Evolutionary conservation across 2,113 vertebrate genomes (phyloP).

Genomic region (Cinclus cinclus): DNA sequence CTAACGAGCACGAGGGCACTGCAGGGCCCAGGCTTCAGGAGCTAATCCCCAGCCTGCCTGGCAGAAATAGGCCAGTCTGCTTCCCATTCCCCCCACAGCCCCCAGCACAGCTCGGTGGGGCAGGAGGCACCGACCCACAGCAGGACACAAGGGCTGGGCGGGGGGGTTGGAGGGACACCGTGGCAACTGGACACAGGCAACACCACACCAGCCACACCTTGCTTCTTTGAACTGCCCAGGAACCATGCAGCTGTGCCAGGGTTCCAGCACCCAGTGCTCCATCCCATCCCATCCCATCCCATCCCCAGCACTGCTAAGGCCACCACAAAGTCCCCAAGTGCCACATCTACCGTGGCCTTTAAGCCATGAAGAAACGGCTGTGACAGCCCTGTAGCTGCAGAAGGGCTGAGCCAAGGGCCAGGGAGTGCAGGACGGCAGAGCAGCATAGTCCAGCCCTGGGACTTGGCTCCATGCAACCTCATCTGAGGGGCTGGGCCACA

Average conservation of each 20-base stretch:
- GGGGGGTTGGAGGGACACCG: too few species aligned
- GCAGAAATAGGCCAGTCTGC: conserved; percentile 27
- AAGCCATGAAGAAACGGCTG: neutral
- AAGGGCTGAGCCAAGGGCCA: neutral
- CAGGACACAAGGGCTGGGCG: accelerated
- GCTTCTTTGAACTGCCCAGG: accelerated
- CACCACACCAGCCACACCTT: accelerated
- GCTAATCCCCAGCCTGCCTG: neutral
- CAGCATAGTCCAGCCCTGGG: neutral
- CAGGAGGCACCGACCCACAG: accelerated
- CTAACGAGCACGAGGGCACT: neutral
- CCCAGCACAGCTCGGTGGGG: accelerated
- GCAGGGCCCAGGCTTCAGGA: neutral
- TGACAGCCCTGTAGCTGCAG: neutral
- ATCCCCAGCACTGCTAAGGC: neutral
- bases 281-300: neutral
- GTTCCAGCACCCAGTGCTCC: accelerated
- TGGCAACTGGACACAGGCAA: accelerated
- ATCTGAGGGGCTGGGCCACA: neutral
- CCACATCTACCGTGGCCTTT: neutral
- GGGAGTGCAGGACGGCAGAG: neutral
- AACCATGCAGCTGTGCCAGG: accelerated
- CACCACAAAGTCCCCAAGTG: neutral
- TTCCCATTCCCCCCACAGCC: neutral
- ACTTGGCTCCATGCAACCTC: too few species aligned